These are phyloP conservation scores for Spatulosminthurus flaviceps DNA, from an alignment of 2,888 invertebrate genomes.

Conservation along the genomic window DNA sequence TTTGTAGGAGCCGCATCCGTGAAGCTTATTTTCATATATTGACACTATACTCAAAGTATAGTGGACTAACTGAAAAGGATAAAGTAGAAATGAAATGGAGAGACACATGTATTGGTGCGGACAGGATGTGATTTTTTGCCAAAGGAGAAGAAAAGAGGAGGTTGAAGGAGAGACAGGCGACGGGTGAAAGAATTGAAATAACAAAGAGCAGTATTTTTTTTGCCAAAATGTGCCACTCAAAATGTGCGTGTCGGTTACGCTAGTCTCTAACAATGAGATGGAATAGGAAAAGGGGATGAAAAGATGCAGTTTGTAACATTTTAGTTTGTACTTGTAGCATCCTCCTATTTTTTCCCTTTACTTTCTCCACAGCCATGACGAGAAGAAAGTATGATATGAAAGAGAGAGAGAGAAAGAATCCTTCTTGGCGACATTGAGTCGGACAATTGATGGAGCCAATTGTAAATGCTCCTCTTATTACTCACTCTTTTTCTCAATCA, in stretches of 20 bases:
- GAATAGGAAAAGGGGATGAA: not conserved
- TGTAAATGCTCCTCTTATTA: constrained; percentile 13
- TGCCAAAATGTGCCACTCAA: constrained; percentile 20
- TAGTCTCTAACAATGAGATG: constrained; percentile 2
- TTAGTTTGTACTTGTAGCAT: not conserved
- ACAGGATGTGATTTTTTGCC: not conserved
- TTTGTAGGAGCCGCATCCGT: no score
- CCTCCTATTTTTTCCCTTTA: not conserved
- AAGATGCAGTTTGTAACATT: not conserved
- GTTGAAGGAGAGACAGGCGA: not conserved
- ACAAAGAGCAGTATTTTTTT: not conserved
- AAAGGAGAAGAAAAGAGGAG: not conserved
- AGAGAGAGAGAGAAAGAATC: not conserved
- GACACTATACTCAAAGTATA: no score
- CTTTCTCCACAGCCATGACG: not conserved
- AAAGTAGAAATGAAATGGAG: no score
- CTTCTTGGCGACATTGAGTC: constrained; percentile 34
- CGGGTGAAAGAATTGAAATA: constrained; percentile 16
- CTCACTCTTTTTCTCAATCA: not conserved
- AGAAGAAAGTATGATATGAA: not conserved
- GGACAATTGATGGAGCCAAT: constrained; percentile 42
- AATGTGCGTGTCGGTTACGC: constrained; percentile 14
- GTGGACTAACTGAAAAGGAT: no score
- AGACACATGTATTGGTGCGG: no score
- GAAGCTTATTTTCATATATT: no score